Conservation (phyloP, 2,797 vertebrate genomes). For the Pantherophis alleghaniensis region DNA sequence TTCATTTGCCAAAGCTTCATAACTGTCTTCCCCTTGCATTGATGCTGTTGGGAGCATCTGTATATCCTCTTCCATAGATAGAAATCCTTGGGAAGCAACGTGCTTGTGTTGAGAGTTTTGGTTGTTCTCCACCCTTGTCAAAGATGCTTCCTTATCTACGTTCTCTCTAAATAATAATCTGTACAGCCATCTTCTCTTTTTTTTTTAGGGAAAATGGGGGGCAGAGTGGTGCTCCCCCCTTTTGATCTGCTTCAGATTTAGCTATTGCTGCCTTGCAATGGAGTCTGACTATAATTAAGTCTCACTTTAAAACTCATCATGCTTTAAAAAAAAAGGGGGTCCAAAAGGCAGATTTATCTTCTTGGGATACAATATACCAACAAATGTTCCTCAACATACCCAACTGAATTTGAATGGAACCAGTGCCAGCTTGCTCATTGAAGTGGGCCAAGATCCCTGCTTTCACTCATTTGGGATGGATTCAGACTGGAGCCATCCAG, state of each 20-base stretch:
- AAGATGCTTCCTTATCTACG: rapidly evolving
- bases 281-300: rapidly evolving
- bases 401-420: not conserved
- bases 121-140: not conserved
- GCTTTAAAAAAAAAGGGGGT: not conserved
- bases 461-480: not conserved
- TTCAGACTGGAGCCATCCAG: not conserved
- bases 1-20: not conserved
- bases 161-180: not conserved
- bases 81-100: rapidly evolving
- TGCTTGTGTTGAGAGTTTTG: not conserved
- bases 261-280: rapidly evolving
- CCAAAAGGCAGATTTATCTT: not conserved
- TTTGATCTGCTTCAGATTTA: rapidly evolving
- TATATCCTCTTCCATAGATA: not conserved
- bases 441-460: not conserved
- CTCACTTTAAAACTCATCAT: not conserved
- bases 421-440: too few species aligned
- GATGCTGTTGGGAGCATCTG: not conserved
- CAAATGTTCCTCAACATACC: not conserved
- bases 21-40: not conserved
- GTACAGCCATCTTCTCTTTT: not conserved
- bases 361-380: not conserved
- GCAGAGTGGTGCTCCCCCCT: not conserved
- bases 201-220: not conserved